Evolutionary conservation across 2,113 vertebrate species (phyloP).

Genomic region (Ancistrus triradiatus): DNA sequence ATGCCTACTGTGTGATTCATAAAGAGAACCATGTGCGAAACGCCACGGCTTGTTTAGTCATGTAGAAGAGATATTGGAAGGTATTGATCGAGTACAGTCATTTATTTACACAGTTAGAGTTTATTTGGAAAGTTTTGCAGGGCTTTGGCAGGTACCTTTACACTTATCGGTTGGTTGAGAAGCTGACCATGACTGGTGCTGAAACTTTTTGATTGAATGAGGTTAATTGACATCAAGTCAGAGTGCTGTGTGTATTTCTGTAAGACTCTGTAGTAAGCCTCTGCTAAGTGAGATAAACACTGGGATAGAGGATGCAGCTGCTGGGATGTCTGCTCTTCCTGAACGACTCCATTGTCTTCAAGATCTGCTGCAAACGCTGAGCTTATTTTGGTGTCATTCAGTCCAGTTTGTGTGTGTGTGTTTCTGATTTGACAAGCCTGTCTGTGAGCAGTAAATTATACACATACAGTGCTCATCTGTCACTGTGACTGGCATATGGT

Average conservation of each 20-base stretch:
- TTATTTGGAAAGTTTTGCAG: neutral
- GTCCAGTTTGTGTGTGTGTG: slow-evolving; percentile 21
- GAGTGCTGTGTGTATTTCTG: neutral
- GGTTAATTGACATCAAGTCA: neutral
- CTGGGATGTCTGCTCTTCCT: slow-evolving; percentile 47
- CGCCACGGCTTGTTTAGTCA: neutral
- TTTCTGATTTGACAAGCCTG: neutral
- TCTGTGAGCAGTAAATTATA: slow-evolving; percentile 1
- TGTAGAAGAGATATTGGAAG: neutral
- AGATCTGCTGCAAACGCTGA: slow-evolving; percentile 27
- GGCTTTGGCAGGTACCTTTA: neutral
- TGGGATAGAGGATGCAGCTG: slow-evolving; percentile 43
- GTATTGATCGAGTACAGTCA: slow-evolving; percentile 8
- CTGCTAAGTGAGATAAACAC: slow-evolving; percentile 53
- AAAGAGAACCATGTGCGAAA: neutral
- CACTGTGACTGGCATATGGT: slow-evolving; percentile 18
- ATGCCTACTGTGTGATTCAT: slow-evolving; percentile 1
- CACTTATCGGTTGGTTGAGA: neutral
- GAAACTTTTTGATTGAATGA: neutral
- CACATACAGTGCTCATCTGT: neutral
- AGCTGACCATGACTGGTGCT: neutral
- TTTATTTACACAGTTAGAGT: neutral
- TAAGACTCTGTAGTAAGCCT: slow-evolving; percentile 53
- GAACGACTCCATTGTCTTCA: slow-evolving; percentile 52
- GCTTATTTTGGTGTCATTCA: slow-evolving; percentile 56